Evolutionary conservation across 1,140 invertebrate genomes (phyloP), one percentile per base, ranked within the genome.

Genomic region (Heliconius congener): DNA sequence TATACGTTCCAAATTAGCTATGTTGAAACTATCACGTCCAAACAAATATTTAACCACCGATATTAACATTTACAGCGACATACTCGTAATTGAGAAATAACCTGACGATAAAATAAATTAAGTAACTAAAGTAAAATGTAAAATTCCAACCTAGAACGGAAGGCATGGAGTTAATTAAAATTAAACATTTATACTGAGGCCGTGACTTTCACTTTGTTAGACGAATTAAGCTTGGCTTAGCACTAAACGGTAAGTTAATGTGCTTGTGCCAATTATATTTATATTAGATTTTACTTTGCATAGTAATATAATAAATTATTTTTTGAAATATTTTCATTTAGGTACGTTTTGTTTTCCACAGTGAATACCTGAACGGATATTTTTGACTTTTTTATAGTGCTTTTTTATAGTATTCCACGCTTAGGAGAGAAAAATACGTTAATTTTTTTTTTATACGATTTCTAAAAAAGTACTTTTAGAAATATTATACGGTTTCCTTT

Each of bases 121-220:
- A 66, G 27, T 30, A 30, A 66, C 60, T 30, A 16, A 66, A 66
- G 60, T 66, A 66, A 66, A 66, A 66, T 66, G 30, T 66, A 66
- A 27, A 66, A 66, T 66, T 30, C n/a, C 60, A 66, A 30, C 30
- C 60, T 27, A 30, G n/a, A 66, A 66, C 60, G 60, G 60, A 66
- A 30, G 60, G 60, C 13, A 30, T 66, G 60, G 27, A 66, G 60
- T 78, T 84, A 80, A 84, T 84, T 80, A 73, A 84, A 84, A 83
- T 70, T 73, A 84, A 84, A 84, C 81, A 84, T 79, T 82, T 79
- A 79, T 75, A 77, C 74, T 75, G 55, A 80, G 73, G 70, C 73
- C 83, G 83, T 84, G 83, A 84, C 83, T 84, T 81, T 82, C 55
- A 55, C 81, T 73, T 77, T 71, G 78, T 79, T 80, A 82, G 77